Evolutionary conservation across 2,888 invertebrate genomes (phyloP), one percentile per base, ranked within the genome.

Genomic region (Thalpophila matura): DNA sequence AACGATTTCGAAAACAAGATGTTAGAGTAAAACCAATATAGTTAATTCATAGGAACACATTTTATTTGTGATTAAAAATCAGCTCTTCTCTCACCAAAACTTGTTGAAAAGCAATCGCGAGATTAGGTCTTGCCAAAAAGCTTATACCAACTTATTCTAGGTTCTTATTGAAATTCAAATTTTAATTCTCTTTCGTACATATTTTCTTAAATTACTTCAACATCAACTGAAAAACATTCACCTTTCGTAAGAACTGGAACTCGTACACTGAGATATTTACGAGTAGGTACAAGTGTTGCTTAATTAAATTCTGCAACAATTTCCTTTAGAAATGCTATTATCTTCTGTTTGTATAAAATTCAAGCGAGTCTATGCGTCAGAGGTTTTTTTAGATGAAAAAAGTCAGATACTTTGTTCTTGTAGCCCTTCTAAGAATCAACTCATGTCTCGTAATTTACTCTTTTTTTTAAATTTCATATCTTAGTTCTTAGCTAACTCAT

Each of bases 291-390:
- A 33, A 33, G 4, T 58, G 40, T n/a, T 42, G 57, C 55, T 81
- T 87, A 89, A 89, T 89, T 88, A 88, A 88, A 87, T 89, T 85
- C 83, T 72, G 74, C 77, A 83, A 79, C 70, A 71, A 80, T 81
- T 83, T 69, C 61, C 68, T 77, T 68, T 37, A 55, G 50, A 47
- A 72, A 70, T 55, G 29, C 37, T 49, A 22, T 49, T 51, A 61
- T 45, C 38, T 62, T 55, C 26, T 45, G 9, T 47, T 59, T 66
- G 26, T 57, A 1, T 45, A 46, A 7, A 20, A 10, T 33, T 37
- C n/a, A 37, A 22, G 22, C 20, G n/a, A 33, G 20, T 42, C 1
- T n/a, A 3, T 26, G 7, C 7, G 10, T 26, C 4, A 7, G 10
- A 2, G n/a, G n/a, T n/a, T 20, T 10, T 4, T 14, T 49, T 10